phyloP scores from a whole-genome alignment of 1,140 invertebrate species.

The Anastatus disparis region DNA sequence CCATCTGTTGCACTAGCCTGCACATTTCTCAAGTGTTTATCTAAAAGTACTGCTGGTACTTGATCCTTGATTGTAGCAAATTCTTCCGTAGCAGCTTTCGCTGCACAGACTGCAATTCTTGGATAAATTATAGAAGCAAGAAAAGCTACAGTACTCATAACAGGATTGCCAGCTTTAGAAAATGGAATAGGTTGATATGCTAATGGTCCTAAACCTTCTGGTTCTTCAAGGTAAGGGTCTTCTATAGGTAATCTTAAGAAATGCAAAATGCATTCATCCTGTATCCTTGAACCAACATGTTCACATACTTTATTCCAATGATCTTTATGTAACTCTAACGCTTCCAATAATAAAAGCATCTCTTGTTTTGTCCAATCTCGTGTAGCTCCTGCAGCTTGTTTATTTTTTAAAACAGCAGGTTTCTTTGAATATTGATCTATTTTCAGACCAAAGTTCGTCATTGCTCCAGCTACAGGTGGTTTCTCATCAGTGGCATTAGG shows the following conservation, averaged over 20 bases:
- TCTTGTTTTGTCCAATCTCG: slow-evolving; percentile 99
- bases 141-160: slow-evolving; percentile 99
- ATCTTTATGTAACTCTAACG: slow-evolving; percentile 97
- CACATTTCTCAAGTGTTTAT: slow-evolving; percentile 95
- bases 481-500: slow-evolving; percentile 59
- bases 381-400: slow-evolving; percentile 81
- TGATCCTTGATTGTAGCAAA: slow-evolving; percentile 94
- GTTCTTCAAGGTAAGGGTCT: slow-evolving; percentile 96
- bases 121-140: slow-evolving; percentile 98
- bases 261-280: slow-evolving; percentile 99
- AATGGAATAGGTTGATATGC: slow-evolving; percentile 98
- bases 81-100: slow-evolving; percentile 97
- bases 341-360: slow-evolving; percentile 94
- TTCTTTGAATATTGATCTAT: slow-evolving; percentile 92
- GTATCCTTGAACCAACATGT: slow-evolving; percentile 95
- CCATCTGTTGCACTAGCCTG: slow-evolving; percentile 83
- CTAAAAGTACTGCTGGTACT: slow-evolving; percentile 93
- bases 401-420: slow-evolving; percentile 79
- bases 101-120: slow-evolving; percentile 93
- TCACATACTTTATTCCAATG: slow-evolving; percentile 98
- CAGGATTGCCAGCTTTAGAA: slow-evolving; percentile 97
- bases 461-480: slow-evolving; percentile 59
- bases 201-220: slow-evolving; percentile 88
- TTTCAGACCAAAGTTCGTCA: slow-evolving; percentile 84
- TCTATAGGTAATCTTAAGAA: slow-evolving; percentile 98